Evolutionary conservation across 2,888 invertebrate species (phyloP).

Genomic region (Latrodectus elegans): DNA sequence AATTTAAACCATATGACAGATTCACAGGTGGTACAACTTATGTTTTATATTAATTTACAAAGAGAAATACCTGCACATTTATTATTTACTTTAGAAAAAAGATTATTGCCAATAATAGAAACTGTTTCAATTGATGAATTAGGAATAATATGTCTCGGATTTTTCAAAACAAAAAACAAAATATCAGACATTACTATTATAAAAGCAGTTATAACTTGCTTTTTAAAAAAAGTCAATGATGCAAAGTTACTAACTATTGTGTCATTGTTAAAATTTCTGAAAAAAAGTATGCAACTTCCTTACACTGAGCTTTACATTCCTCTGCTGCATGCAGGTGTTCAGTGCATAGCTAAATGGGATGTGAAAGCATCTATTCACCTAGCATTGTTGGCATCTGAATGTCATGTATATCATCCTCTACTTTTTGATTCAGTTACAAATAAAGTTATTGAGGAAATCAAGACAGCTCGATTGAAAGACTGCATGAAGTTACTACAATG

Average conservation of each 20-base stretch:
- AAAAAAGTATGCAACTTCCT: conserved; percentile 23
- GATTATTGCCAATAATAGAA: conserved; percentile 7
- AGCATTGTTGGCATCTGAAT: conserved; percentile 35
- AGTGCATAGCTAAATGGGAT: conserved; percentile 18
- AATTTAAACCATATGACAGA: conserved; percentile 18
- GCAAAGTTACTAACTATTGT: conserved; percentile 10
- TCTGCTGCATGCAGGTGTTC: conserved; percentile 21
- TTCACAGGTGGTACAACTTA: conserved; percentile 47
- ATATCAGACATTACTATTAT: conserved; percentile 18
- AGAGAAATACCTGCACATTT: conserved; percentile 22
- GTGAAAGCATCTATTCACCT: conserved; percentile 37
- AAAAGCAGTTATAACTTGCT: conserved; percentile 5
- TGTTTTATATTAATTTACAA: conserved; percentile 58
- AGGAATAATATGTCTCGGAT: conserved; percentile 51
- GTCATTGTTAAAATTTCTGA: conserved; percentile 54
- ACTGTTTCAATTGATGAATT: conserved; percentile 40
- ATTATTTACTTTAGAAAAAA: conserved; percentile 9
- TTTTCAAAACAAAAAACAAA: conserved; percentile 50
- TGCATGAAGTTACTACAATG: conserved; percentile 36
- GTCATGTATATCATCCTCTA: conserved; percentile 47
- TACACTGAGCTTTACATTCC: conserved; percentile 17
- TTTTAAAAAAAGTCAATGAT: neutral
- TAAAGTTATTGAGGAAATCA: conserved; percentile 13
- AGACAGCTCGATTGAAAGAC: conserved; percentile 48
- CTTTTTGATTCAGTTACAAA: conserved; percentile 32